Conservation (phyloP, 2,888 invertebrate species). For the Strigamia transsilvanica region DNA sequence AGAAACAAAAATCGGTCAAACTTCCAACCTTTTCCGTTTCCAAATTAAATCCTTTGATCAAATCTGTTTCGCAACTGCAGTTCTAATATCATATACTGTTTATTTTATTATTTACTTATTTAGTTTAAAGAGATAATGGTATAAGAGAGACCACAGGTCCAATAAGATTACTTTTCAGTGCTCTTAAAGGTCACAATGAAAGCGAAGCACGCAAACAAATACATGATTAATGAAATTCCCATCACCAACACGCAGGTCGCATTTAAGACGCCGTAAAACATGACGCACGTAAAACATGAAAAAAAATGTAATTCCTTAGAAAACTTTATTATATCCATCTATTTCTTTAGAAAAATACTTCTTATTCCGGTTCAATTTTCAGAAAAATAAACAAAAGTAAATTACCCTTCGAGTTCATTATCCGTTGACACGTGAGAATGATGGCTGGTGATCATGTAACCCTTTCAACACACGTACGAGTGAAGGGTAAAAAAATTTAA, state of each 20-base stretch:
- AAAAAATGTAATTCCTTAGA: neutral
- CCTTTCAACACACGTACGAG: slow-evolving; percentile 22
- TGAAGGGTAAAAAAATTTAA: slow-evolving; percentile 7
- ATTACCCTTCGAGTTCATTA: slow-evolving; percentile 20
- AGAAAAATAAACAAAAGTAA: slow-evolving; percentile 3
- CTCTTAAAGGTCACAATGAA: slow-evolving; percentile 14
- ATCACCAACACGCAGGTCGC: slow-evolving; percentile 18
- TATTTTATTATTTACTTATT: neutral
- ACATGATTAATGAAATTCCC: slow-evolving; percentile 36
- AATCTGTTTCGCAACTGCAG: no score
- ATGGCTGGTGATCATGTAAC: slow-evolving; percentile 27
- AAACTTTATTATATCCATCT: neutral
- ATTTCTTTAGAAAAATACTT: no score
- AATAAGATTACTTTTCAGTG: slow-evolving; percentile 14
- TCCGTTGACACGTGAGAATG: slow-evolving; percentile 31
- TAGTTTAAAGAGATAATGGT: neutral
- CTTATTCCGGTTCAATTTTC: neutral
- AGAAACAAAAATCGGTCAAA: neutral
- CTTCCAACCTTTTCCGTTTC: neutral
- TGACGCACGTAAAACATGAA: neutral
- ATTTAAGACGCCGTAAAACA: slow-evolving; percentile 11
- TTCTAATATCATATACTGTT: neutral
- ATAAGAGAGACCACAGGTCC: neutral
- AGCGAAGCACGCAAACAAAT: slow-evolving; percentile 10
- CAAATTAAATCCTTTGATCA: neutral